phyloP scores from a whole-genome alignment of 2,888 invertebrate species.

The Falcaria lacertinaria region DNA sequence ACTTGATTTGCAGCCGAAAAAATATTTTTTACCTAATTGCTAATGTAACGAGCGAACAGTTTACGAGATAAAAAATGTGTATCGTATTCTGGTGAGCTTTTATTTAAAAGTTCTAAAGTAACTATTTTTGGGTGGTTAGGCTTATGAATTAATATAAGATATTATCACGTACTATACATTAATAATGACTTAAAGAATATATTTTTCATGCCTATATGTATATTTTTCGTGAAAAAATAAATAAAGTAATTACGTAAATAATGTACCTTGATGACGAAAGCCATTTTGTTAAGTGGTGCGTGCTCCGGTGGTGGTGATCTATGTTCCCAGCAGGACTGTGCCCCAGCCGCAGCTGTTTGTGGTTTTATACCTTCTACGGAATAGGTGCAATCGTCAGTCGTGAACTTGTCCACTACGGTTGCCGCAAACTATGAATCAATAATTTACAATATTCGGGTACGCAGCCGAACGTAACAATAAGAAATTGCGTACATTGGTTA shows the following conservation, averaged over 20 bases:
- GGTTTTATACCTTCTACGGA: constrained; percentile 67
- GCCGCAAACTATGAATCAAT: constrained; percentile 74
- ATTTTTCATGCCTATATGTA: background rate
- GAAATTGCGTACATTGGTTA: constrained; percentile 46
- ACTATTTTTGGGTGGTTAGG: too few species aligned
- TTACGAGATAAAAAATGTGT: too few species aligned
- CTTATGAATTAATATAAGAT: too few species aligned
- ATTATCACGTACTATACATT: too few species aligned
- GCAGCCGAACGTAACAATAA: constrained; percentile 47
- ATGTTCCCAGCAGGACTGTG: constrained; percentile 58
- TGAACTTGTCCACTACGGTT: constrained; percentile 55
- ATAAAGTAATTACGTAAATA: constrained; percentile 4
- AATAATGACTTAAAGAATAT: too few species aligned
- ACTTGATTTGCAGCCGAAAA: too few species aligned
- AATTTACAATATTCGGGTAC: constrained; percentile 69
- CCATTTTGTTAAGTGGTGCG: constrained; percentile 44
- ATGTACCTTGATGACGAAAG: constrained; percentile 62
- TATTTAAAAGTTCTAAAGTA: too few species aligned
- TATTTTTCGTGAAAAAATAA: constrained; percentile 2
- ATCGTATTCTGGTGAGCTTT: too few species aligned
- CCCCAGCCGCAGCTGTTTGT: constrained; percentile 36
- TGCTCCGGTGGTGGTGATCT: constrained; percentile 32
- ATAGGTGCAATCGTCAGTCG: constrained; percentile 68
- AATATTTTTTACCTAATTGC: too few species aligned
- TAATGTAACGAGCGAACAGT: too few species aligned